Evolutionary conservation across 1,140 invertebrate genomes (phyloP).

Genomic region (Aphelinus certus): DNA sequence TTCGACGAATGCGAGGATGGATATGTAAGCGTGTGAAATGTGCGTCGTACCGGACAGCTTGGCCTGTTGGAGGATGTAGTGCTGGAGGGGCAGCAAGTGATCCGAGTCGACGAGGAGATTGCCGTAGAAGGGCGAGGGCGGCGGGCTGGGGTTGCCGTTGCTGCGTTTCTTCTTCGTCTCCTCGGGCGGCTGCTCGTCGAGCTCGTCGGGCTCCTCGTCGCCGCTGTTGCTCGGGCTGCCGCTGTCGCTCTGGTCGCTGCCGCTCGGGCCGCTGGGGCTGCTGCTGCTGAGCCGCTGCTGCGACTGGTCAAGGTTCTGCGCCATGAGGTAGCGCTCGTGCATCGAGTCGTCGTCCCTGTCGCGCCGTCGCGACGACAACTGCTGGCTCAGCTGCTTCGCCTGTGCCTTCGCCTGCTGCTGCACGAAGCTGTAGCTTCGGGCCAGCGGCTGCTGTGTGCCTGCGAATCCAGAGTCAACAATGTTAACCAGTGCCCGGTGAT

Average conservation of each 20-base stretch:
- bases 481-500: no score
- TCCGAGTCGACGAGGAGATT: slow-evolving; percentile 61
- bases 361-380: slow-evolving; percentile 61
- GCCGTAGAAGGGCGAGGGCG: slow-evolving; percentile 60
- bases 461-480: background rate
- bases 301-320: slow-evolving; percentile 53
- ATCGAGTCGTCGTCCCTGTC: slow-evolving; percentile 77
- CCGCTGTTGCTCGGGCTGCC: slow-evolving; percentile 59
- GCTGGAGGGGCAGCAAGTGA: slow-evolving; percentile 83
- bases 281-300: slow-evolving; percentile 59
- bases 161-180: slow-evolving; percentile 60
- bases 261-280: slow-evolving; percentile 57
- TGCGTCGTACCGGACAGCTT: slow-evolving; percentile 72
- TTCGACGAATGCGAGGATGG: background rate
- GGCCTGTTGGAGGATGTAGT: slow-evolving; percentile 88
- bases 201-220: slow-evolving; percentile 49
- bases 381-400: slow-evolving; percentile 59
- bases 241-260: slow-evolving; percentile 54
- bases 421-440: slow-evolving; percentile 80
- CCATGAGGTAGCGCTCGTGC: slow-evolving; percentile 81
- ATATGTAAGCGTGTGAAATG: slow-evolving; percentile 1
- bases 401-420: slow-evolving; percentile 66
- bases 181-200: slow-evolving; percentile 35
- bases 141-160: slow-evolving; percentile 63
- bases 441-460: slow-evolving; percentile 62